These are phyloP conservation scores for Dromiciops gliroides DNA, from an alignment of 2,113 vertebrate genomes.

Conservation along the genomic window DNA sequence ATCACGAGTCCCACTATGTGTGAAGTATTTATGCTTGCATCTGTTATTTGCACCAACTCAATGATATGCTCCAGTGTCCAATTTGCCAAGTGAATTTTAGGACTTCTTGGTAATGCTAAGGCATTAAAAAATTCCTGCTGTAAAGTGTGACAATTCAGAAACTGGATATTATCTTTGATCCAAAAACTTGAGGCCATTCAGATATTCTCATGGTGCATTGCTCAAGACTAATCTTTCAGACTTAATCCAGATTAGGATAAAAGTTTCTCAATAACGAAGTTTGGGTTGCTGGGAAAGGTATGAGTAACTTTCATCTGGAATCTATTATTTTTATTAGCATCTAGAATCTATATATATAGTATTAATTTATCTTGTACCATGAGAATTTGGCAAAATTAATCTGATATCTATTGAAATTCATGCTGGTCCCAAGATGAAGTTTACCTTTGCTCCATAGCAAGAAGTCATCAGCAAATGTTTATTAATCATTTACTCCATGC, in stretches of 20 bases:
- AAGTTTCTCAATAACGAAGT: not conserved
- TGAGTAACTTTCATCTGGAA: not conserved
- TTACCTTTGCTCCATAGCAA: slow-evolving; percentile 28
- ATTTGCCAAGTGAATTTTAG: not conserved
- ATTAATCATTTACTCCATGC: not conserved
- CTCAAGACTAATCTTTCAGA: slow-evolving; percentile 14
- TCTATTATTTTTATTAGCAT: not conserved
- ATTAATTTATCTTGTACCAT: slow-evolving; percentile 2
- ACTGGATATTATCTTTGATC: not conserved
- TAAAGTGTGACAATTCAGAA: not conserved
- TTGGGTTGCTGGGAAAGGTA: slow-evolving; percentile 23
- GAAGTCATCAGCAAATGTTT: not conserved
- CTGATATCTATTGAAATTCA: slow-evolving; percentile 29
- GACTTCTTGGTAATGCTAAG: too few species aligned
- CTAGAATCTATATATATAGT: not conserved
- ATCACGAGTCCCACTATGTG: not conserved
- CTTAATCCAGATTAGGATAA: slow-evolving; percentile 17
- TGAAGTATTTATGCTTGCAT: not conserved
- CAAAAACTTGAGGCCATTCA: not conserved
- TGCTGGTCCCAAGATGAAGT: not conserved
- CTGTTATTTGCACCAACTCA: not conserved
- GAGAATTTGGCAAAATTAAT: not conserved
- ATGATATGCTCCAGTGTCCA: not conserved
- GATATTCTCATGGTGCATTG: not conserved
- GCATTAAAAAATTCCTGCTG: too few species aligned